phyloP scores from a whole-genome alignment of 2,113 vertebrate species.

The Lepisosteus osseus region DNA sequence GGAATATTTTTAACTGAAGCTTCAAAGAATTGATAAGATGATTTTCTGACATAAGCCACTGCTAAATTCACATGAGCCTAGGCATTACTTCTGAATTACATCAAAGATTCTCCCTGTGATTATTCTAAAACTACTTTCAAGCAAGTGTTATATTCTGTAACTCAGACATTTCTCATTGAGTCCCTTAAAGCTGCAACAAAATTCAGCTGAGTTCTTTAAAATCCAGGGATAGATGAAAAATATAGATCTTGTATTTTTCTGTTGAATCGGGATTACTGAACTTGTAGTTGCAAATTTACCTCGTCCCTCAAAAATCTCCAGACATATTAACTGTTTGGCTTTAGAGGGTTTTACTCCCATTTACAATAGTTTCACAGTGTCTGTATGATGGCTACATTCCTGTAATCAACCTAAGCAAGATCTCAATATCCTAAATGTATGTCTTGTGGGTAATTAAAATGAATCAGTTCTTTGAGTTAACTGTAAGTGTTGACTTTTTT shows the following conservation, averaged over 20 bases:
- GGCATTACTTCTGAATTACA: background rate
- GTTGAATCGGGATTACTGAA: no score
- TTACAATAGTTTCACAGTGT: constrained; percentile 12
- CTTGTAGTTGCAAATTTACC: no score
- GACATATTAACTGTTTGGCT: background rate
- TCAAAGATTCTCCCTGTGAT: background rate
- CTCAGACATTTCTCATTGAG: no score
- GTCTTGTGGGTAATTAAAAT: constrained; percentile 58
- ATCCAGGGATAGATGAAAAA: no score
- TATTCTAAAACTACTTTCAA: background rate
- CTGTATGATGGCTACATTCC: constrained; percentile 65
- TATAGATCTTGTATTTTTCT: no score
- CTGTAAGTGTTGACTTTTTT: background rate
- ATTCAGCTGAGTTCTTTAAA: no score
- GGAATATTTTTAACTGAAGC: no score
- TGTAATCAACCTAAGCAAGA: constrained; percentile 45
- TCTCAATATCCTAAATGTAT: constrained; percentile 56
- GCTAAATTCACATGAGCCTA: background rate
- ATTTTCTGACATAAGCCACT: background rate
- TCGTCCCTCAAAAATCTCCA: no score
- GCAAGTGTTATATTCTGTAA: background rate
- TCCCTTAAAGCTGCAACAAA: no score
- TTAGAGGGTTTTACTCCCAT: constrained; percentile 6
- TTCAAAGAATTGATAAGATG: no score
- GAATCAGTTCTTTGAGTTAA: constrained; percentile 15